Evolutionary conservation across 1,140 invertebrate species (phyloP).

Genomic region (Zaprionus vittiger): DNA sequence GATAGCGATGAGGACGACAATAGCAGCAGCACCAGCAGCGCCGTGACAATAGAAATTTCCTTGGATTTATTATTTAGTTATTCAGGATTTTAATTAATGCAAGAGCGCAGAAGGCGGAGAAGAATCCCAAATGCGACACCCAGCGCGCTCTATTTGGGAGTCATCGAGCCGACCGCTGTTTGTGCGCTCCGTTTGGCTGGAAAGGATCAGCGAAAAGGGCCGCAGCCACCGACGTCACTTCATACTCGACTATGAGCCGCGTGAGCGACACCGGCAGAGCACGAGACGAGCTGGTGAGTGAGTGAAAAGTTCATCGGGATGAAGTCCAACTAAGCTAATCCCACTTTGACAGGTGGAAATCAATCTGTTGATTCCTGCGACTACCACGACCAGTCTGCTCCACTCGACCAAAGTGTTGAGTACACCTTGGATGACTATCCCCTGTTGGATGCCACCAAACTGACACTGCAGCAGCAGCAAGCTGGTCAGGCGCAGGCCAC

Average conservation of each 20-base stretch:
- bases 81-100: constrained; percentile 58
- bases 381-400: constrained; percentile 30
- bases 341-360: background rate
- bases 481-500: constrained; percentile 25
- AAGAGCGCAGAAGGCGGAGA: background rate
- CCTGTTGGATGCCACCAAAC: constrained; percentile 68
- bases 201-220: constrained; percentile 54
- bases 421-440: constrained; percentile 58
- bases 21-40: background rate
- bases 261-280: constrained; percentile 63
- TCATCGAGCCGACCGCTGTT: constrained; percentile 80
- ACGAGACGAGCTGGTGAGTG: constrained; percentile 45
- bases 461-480: constrained; percentile 60
- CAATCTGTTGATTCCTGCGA: constrained; percentile 52
- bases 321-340: background rate
- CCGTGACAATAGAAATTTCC: constrained; percentile 17
- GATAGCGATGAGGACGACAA: constrained; percentile 38
- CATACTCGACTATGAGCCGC: constrained; percentile 80
- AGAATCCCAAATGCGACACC: constrained; percentile 31
- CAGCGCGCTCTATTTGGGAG: constrained; percentile 78
- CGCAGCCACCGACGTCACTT: constrained; percentile 70
- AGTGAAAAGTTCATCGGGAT: background rate
- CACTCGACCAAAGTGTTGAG: constrained; percentile 45
- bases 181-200: constrained; percentile 80
- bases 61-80: constrained; percentile 35